Evolutionary conservation across 1,140 invertebrate genomes (phyloP), one percentile per base, ranked within the genome.

Genomic region (Dufourea novaeangliae): DNA sequence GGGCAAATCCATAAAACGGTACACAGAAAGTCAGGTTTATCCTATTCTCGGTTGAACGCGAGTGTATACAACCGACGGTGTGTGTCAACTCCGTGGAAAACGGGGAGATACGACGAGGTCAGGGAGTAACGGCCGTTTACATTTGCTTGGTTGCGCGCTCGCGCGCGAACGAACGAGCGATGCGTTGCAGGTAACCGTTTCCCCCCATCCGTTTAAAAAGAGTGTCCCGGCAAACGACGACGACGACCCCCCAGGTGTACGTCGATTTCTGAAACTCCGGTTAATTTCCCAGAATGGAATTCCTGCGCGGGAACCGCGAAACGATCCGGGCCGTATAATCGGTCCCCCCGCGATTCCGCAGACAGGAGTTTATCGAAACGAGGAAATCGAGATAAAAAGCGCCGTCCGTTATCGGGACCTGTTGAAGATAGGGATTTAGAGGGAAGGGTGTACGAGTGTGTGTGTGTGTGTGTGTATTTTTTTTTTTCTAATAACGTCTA

Each of bases 1-100:
- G 78, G 56, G 83, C 79, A 84, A 85, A 85, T 85, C 83, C 79
- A 85, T 85, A 85, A 85, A 85, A 85, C 83, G 83, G 70, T 84
- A 54, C 67, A 79, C 82, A 68, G 79, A 85, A 73, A 85, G 77
- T 77, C 78, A 70, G 79, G 82, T 85, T 85, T 85, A 85, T 84
- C 79, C 83, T 84, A 85, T 85, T 84, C 83, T 81, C 82, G 39
- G 82, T 80, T 80, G 41, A 84, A 80, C 69, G 74, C 73, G 57
- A 14, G 25, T 46, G 50, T 54, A 63, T 22, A 22, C 52, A n/a
- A 71, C 68, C n/a, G 56, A 11, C 82, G 69, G 70, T 85, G 83
- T 85, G 70, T 85, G 83, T 85, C 83, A 85, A 85, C 79, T 44
- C 46, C 74, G 64, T 27, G 73, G 62, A 75, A 84, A 85, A n/a